phyloP scores from a whole-genome alignment of 1,140 invertebrate species.

The Agrypnia vestita region DNA sequence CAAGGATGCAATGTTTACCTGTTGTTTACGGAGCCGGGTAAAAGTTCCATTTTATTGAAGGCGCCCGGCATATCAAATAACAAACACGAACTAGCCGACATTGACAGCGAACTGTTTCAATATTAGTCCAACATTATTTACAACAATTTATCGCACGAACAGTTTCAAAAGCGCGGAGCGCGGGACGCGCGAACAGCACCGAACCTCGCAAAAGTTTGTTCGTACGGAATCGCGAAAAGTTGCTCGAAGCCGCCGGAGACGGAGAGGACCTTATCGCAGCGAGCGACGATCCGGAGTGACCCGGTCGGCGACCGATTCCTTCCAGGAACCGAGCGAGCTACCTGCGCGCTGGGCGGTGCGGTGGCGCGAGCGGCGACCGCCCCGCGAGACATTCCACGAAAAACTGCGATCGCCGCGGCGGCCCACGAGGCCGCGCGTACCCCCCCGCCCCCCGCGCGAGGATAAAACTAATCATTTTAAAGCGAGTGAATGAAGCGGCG shows the following conservation, averaged over 20 bases:
- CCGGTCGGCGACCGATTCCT: constrained; percentile 24
- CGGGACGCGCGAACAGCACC: neutral
- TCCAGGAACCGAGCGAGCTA: neutral
- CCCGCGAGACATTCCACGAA: constrained; percentile 49
- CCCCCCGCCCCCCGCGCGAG: constrained; percentile 30
- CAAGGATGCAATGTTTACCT: constrained; percentile 34
- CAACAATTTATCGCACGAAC: constrained; percentile 27
- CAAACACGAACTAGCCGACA: constrained; percentile 44
- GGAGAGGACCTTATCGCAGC: constrained; percentile 24
- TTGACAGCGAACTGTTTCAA: constrained; percentile 17
- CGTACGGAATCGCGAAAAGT: neutral
- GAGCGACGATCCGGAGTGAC: constrained; percentile 14
- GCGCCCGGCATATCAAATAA: constrained; percentile 48
- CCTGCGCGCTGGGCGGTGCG: constrained; percentile 16
- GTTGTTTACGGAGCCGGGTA: constrained; percentile 27
- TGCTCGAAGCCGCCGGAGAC: neutral
- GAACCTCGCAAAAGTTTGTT: constrained; percentile 8
- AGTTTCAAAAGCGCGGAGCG: neutral
- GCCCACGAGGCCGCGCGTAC: constrained; percentile 47
- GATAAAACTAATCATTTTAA: constrained; percentile 51
- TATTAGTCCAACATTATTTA: constrained; percentile 30
- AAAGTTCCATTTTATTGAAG: constrained; percentile 51
- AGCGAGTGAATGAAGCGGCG: constrained; percentile 49
- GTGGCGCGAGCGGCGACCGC: constrained; percentile 24
- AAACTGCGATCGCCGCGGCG: constrained; percentile 48